Base-by-base conservation (phyloP, 2,113 vertebrate species). In the Anolis sagrei region DNA sequence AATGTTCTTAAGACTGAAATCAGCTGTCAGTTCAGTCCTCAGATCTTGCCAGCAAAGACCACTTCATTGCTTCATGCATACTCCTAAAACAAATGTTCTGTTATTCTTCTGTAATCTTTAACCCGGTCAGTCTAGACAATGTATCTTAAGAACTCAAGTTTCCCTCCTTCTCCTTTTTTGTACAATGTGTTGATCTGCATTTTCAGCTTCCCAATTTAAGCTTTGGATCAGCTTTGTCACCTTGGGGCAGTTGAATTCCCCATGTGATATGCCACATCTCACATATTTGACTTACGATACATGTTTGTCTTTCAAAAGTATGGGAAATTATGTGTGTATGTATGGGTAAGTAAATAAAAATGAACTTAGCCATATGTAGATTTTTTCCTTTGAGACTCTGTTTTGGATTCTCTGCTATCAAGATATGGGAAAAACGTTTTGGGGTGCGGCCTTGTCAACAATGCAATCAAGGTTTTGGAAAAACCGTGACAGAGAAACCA, bases 81-180 rank as follows among this genome's bases (percentile, higher is more conserved):
- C 77, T 39, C 75, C 76, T 34, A 86, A 92, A 81, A 27, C 6
- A 86, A 69, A 58, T 58, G 2, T 68, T 82, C n/a, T 90, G 13
- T 89, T 91, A 2, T 83, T 89, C 76, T 89, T 89, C 79, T 68
- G 32, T 90, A 91, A 86, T 91, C 75, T 90, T 92, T 90, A 90
- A 79, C 11, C 0, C 2, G 83, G 51, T 76, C 79, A 64, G 69
- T 18, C 81, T 90, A 72, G 72, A 29, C 84, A 64, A n/a, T 79
- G 11, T 81, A 39, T 87, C 76, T 39, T 81, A 86, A 87, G 72
- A 66, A 49, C 44, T 54, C 68, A 80, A 4, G 14, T 13, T 16
- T 32, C 51, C 16, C 75, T 10, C 10, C 10, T 48, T 13, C 1
- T 70, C 1, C 9, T 18, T n/a, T 4, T 58, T 4, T 58, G 21